These are phyloP conservation scores for Chamaea fasciata DNA, from an alignment of 2,113 vertebrate species.

Conservation along the genomic window DNA sequence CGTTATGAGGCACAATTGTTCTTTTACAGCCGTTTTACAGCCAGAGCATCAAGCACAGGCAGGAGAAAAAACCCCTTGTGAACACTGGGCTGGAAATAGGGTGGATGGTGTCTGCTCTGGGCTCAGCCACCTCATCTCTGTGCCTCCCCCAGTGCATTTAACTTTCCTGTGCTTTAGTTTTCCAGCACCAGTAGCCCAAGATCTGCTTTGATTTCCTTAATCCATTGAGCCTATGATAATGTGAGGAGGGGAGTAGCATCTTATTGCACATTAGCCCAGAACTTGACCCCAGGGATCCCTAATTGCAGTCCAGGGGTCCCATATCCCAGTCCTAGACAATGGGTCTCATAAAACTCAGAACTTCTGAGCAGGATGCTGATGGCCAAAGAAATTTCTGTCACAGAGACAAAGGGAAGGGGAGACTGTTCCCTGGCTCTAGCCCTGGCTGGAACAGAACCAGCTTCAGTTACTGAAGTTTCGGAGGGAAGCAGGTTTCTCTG, in stretches of 20 bases:
- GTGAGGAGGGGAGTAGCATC: neutral
- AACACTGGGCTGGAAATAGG: neutral
- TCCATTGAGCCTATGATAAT: neutral
- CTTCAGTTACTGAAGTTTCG: neutral
- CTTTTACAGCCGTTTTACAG: slow-evolving; percentile 8
- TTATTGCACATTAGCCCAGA: neutral
- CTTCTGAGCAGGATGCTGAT: neutral
- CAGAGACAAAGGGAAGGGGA: neutral
- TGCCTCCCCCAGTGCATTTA: neutral
- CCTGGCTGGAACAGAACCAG: neutral
- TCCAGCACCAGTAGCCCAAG: neutral
- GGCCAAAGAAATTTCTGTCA: neutral
- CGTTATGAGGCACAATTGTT: neutral
- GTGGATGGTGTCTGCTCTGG: neutral
- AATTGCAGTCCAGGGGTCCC: neutral
- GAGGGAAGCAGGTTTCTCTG: neutral
- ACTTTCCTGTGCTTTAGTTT: neutral
- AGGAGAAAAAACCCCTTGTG: neutral
- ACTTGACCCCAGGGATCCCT: rapidly evolving
- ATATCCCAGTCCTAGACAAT: neutral
- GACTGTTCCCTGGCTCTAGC: neutral
- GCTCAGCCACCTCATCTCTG: neutral
- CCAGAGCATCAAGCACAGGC: neutral
- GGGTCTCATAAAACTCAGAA: neutral
- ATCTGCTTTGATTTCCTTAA: neutral